Base-by-base conservation (phyloP, 2,113 vertebrate species). In the Fukomys damarensis region DNA sequence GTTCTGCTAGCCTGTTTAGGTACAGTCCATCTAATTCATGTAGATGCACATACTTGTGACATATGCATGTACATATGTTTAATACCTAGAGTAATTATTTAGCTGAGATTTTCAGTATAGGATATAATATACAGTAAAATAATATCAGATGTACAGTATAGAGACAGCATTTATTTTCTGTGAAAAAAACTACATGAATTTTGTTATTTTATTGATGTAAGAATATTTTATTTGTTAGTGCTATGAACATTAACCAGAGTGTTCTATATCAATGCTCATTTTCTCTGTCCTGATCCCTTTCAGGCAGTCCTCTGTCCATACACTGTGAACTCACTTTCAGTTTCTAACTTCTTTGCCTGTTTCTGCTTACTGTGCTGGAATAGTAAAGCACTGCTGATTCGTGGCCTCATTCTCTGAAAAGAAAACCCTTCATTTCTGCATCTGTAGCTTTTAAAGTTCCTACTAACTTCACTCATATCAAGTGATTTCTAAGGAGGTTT, bases 1-100 rank as follows among this genome's bases (percentile, higher is more conserved):
- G 43, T 82, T 96, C 79, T 95, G 54, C 59, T 93, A 91, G 88
- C 70, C 93, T 94, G 70, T 74, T 76, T 93, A 92, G 63, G 26
- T 49, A 72, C 1, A 83, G 38, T 49, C 41, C 7, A 86, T 89
- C 49, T 80, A 93, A 89, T 91, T 83, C 54, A 81, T 43, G 46
- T 38, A 88, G 28, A n/a, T 74, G 32, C 8, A 52, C 1, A 32
- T 43, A 91, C 61, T 46, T 68, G 14, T 68, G 83, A 38, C 35
- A 58, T 72, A 30, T 52, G 82, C 32, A 68, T 90, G 61, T 46
- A n/a, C 35, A 65, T 22, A 80, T 26, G 49, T 70, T 59, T 35
- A 66, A 83, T 59, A 28, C 28, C 20, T 76, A n/a, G 35, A 68
- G 30, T 17, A 68, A 30, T 81, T 92, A 77, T 87, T 95, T 63